A percentile compares a stretch with the other conserved stretches of the same genome.
These are phyloP conservation scores for Ellobius talpinus DNA, from an alignment of 2,113 vertebrate species.

Conservation along the genomic window DNA sequence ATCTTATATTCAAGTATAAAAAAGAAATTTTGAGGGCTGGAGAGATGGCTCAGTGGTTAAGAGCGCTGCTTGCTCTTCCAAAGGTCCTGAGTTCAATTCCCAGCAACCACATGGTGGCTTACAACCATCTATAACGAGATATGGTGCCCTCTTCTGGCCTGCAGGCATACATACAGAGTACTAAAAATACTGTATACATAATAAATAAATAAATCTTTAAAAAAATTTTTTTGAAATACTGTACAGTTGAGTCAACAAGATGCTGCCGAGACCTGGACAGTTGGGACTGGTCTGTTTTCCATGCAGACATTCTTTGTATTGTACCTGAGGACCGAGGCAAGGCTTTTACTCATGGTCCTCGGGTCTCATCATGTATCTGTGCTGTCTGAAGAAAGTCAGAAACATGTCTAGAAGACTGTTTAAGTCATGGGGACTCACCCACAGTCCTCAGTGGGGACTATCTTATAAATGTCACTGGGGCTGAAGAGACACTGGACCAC, in stretches of 20 bases:
- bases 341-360: rapidly evolving
- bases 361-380: too few species aligned
- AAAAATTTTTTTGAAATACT: too few species aligned
- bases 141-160: too few species aligned
- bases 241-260: rapidly evolving
- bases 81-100: too few species aligned
- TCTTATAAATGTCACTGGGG: neutral
- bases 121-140: too few species aligned
- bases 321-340: neutral
- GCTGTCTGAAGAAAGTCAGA: neutral
- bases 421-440: too few species aligned
- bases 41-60: too few species aligned
- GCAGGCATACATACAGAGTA: too few species aligned
- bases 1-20: conserved; percentile 72
- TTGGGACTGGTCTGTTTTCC: neutral
- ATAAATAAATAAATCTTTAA: too few species aligned
- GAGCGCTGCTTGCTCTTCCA: too few species aligned
- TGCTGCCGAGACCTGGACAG: rapidly evolving
- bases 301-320: neutral
- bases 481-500: neutral
- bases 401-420: neutral
- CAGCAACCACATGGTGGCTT: too few species aligned
- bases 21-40: neutral
- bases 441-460: neutral
- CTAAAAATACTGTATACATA: too few species aligned